phyloP scores from a whole-genome alignment of 2,113 vertebrate genomes.

The Urocitellus parryii region DNA sequence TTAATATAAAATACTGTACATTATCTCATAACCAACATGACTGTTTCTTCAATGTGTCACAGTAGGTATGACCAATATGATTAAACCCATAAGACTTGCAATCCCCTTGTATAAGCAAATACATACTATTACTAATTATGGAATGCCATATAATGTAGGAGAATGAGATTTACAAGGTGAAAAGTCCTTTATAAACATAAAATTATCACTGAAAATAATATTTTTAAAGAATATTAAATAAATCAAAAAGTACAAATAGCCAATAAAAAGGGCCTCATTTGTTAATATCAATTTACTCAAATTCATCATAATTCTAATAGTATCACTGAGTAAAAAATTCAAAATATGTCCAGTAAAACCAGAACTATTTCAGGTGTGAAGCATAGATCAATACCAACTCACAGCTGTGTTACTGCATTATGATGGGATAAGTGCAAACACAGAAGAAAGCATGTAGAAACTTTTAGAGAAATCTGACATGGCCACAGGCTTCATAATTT shows the following conservation, averaged over 20 bases:
- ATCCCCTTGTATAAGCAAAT: constrained; percentile 30
- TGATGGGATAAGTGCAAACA: background rate
- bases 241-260: constrained; percentile 9
- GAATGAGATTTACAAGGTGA: background rate
- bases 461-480: background rate
- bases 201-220: background rate
- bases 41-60: background rate
- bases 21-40: background rate
- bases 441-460: constrained; percentile 1
- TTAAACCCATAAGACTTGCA: background rate
- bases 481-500: background rate
- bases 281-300: background rate
- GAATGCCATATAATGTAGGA: background rate
- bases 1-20: background rate
- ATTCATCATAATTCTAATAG: background rate
- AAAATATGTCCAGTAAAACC: background rate
- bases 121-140: background rate
- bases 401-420: constrained; percentile 11
- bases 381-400: background rate
- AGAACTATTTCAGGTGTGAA: background rate
- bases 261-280: background rate
- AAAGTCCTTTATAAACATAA: constrained; percentile 29
- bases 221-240: background rate
- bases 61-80: background rate
- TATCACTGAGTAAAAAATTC: constrained; percentile 8